These are phyloP conservation scores for Lithobates sylvaticus DNA, from an alignment of 2,797 vertebrate genomes.

Conservation along the genomic window DNA sequence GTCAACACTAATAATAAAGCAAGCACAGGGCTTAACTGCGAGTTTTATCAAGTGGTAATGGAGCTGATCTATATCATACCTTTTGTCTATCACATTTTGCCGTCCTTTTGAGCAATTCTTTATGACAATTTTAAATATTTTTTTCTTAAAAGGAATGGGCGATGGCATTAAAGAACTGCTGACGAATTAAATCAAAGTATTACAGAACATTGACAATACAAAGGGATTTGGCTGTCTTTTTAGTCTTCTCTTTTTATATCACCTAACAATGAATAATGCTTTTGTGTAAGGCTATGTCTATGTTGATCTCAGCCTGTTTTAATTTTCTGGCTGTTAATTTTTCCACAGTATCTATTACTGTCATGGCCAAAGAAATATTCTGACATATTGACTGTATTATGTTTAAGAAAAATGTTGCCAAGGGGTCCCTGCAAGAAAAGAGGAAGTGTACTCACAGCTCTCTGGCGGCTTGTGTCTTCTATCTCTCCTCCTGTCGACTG, in stretches of 20 bases:
- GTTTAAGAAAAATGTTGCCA: no score
- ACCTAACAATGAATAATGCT: not conserved
- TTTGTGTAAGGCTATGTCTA: not conserved
- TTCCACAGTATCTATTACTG: not conserved
- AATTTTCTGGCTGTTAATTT: not conserved
- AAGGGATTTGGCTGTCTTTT: not conserved
- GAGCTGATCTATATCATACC: not conserved
- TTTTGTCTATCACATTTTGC: not conserved
- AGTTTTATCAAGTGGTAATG: not conserved
- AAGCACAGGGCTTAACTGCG: not conserved
- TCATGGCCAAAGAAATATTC: not conserved
- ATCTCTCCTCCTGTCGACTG: no score
- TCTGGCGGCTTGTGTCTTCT: no score
- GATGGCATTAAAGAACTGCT: not conserved
- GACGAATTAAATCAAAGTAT: not conserved
- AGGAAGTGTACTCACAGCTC: no score
- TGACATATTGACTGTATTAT: no score
- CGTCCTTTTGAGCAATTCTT: not conserved
- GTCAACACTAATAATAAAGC: conserved; percentile 20
- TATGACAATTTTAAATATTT: not conserved
- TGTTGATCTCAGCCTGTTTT: not conserved
- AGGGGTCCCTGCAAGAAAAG: no score
- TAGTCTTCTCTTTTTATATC: not conserved
- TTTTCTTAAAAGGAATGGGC: not conserved
- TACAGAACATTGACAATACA: not conserved